phyloP scores from a whole-genome alignment of 2,113 vertebrate genomes.

The Grallaria varia region DNA sequence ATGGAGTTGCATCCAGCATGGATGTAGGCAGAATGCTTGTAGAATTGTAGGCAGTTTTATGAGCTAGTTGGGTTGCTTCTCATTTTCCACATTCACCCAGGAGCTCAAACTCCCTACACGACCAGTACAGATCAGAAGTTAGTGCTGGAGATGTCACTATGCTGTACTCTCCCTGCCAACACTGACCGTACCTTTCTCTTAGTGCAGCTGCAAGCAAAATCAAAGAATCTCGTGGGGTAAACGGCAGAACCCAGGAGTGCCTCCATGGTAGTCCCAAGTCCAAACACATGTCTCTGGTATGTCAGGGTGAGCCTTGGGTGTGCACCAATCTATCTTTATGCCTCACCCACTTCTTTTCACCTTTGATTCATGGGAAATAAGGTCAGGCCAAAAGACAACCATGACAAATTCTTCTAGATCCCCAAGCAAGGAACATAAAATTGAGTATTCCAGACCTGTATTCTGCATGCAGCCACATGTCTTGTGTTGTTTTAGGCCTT shows the following conservation, averaged over 20 bases:
- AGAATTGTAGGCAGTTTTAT: not conserved
- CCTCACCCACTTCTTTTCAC: not conserved
- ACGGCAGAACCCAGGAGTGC: not conserved
- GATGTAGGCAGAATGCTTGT: not conserved
- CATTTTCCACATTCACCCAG: not conserved
- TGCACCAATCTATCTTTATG: not conserved
- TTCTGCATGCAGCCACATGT: not conserved
- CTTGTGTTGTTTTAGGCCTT: not conserved
- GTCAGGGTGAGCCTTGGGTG: not conserved
- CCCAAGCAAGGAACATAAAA: not conserved
- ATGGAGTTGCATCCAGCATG: not conserved
- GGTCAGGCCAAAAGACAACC: not conserved
- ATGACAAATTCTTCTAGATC: not conserved
- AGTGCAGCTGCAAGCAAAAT: not conserved
- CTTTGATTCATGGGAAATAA: not conserved
- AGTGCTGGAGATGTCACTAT: not conserved
- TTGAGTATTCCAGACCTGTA: not conserved
- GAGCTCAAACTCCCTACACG: rapidly evolving
- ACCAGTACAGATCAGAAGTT: not conserved
- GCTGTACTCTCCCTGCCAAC: not conserved
- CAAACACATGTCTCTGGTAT: not conserved
- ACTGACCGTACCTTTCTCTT: not conserved
- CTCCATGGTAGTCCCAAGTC: not conserved
- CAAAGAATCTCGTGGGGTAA: not conserved
- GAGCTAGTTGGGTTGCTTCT: not conserved